Evolutionary conservation across 2,113 vertebrate species (phyloP).

Genomic region (Paramormyrops kingsleyae): DNA sequence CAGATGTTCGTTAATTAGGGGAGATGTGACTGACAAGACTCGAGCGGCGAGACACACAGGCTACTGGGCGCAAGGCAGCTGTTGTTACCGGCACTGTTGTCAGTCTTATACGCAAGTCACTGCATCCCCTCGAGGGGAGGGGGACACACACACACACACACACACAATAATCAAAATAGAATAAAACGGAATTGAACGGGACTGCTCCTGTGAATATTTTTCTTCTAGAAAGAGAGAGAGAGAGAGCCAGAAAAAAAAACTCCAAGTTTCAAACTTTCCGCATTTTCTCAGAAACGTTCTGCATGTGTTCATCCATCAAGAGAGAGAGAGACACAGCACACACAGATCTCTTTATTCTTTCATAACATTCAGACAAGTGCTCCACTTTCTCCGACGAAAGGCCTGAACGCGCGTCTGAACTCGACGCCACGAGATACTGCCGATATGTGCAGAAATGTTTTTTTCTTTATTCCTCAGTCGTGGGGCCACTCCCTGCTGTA

Average conservation of each 20-base stretch:
- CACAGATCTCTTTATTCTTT: not conserved
- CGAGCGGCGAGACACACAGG: constrained; percentile 82
- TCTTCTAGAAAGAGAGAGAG: not conserved
- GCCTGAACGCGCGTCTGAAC: not conserved
- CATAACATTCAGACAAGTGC: constrained; percentile 5
- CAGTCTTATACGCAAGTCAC: constrained; percentile 85
- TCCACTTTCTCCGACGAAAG: not conserved
- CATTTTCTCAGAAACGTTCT: constrained; percentile 1
- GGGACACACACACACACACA: not conserved
- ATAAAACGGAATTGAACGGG: constrained; percentile 2
- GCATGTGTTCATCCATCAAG: not conserved
- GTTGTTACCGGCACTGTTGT: constrained; percentile 78
- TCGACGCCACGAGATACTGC: not conserved
- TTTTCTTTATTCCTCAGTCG: not conserved
- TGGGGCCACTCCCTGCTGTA: not conserved
- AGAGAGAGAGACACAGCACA: not conserved
- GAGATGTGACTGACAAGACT: constrained; percentile 98
- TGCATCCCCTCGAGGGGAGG: constrained; percentile 36
- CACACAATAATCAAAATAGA: constrained; percentile 8
- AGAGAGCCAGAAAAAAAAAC: not conserved
- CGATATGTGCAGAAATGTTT: not conserved
- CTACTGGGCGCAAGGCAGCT: constrained; percentile 91
- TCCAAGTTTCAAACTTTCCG: not conserved
- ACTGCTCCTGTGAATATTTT: not conserved
- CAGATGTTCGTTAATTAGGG: constrained; percentile 99